These are phyloP conservation scores for Parazoanthus atlanticus DNA, from an alignment of 92 coral and sea anemone genomes.

Conservation along the genomic window DNA sequence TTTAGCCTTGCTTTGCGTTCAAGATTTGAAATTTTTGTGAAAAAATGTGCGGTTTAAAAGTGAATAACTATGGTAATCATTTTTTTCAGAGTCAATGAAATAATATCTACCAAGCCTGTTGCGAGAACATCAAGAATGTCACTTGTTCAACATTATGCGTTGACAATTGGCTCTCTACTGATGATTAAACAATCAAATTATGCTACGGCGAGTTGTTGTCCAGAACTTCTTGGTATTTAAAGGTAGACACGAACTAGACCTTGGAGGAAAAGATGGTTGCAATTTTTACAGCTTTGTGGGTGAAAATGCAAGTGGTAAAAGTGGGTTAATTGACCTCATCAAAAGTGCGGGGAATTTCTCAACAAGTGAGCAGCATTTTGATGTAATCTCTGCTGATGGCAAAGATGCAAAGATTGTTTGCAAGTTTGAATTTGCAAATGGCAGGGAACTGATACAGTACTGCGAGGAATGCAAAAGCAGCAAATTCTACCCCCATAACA, in stretches of 20 bases:
- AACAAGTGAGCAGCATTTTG: slow-evolving; percentile 77
- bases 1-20: not conserved
- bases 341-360: slow-evolving; percentile 87
- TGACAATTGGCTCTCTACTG: not conserved
- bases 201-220: slow-evolving; percentile 85
- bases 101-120: too few species aligned
- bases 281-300: slow-evolving; percentile 86
- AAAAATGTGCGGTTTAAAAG: too few species aligned
- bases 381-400: slow-evolving; percentile 55
- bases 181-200: slow-evolving; percentile 2
- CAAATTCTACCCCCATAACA: slow-evolving; percentile 47
- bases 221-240: slow-evolving; percentile 87
- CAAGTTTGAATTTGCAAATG: slow-evolving; percentile 75
- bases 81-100: too few species aligned
- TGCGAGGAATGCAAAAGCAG: slow-evolving; percentile 53
- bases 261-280: slow-evolving; percentile 59
- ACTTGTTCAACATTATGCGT: not conserved
- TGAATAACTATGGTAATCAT: too few species aligned
- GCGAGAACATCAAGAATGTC: not conserved
- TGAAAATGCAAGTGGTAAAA: slow-evolving; percentile 92
- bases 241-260: slow-evolving; percentile 75
- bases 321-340: slow-evolving; percentile 87
- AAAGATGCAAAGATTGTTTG: slow-evolving; percentile 74
- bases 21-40: not conserved
- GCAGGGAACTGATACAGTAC: slow-evolving; percentile 53